Conservation (phyloP, 1,140 invertebrate species). For the Apocrypta bakeri region DNA sequence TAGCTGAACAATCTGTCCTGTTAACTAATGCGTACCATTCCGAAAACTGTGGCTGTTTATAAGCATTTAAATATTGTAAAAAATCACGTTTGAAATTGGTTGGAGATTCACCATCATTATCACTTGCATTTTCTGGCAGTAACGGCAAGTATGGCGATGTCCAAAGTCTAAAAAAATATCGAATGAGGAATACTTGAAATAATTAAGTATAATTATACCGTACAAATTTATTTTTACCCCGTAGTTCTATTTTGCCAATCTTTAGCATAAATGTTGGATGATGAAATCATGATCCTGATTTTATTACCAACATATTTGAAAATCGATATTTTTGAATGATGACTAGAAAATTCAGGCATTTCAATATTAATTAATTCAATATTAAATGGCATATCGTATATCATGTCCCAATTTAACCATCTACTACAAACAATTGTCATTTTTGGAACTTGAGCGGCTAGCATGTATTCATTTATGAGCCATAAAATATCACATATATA, state of each 20-base stretch:
- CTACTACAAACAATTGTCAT: constrained; percentile 79
- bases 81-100: constrained; percentile 91
- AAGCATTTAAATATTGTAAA: constrained; percentile 85
- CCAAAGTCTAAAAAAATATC: constrained; percentile 77
- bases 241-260: constrained; percentile 97
- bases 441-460: constrained; percentile 79
- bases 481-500: constrained; percentile 94
- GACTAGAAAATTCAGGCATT: constrained; percentile 88
- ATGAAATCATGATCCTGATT: constrained; percentile 90
- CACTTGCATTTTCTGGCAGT: constrained; percentile 75
- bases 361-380: constrained; percentile 81
- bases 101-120: constrained; percentile 84
- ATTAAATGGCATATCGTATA: constrained; percentile 71
- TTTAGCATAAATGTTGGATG: constrained; percentile 90
- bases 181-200: not conserved
- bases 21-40: constrained; percentile 84
- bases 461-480: constrained; percentile 86
- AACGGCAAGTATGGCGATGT: constrained; percentile 86
- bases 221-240: constrained; percentile 77
- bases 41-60: constrained; percentile 80
- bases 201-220: not conserved
- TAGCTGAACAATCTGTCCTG: constrained; percentile 84
- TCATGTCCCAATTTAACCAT: constrained; percentile 78
- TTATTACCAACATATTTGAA: constrained; percentile 88
- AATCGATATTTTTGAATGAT: constrained; percentile 96